Evolutionary conservation across 2,113 vertebrate species (phyloP).

Genomic region (Machaerirhynchus nigripectus): DNA sequence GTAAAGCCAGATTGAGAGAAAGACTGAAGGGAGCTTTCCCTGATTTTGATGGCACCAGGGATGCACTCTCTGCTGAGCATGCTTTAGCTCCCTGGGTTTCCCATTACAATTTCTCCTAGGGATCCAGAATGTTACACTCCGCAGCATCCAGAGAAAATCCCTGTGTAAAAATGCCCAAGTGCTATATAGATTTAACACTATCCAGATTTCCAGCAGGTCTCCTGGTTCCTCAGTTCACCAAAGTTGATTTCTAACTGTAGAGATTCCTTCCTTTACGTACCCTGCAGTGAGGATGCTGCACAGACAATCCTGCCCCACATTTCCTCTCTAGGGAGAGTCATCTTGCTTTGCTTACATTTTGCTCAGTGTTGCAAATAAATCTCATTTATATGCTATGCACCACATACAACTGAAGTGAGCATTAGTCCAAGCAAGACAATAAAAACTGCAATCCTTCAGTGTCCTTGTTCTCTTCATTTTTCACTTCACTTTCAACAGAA

Average conservation of each 20-base stretch:
- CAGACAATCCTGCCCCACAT: background rate
- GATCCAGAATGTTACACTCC: background rate
- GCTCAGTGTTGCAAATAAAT: background rate
- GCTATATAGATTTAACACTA: background rate
- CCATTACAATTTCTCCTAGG: background rate
- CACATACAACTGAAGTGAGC: background rate
- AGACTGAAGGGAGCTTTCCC: background rate
- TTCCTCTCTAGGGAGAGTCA: background rate
- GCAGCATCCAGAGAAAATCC: background rate
- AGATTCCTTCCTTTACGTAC: background rate
- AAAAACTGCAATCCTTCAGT: conserved; percentile 1
- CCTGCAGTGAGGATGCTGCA: background rate
- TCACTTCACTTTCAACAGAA: background rate
- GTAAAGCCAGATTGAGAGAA: accelerated
- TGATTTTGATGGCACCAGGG: background rate
- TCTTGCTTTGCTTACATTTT: background rate
- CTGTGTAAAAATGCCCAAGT: background rate
- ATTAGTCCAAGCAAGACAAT: background rate
- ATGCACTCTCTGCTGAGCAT: background rate
- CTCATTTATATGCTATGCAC: conserved; percentile 1
- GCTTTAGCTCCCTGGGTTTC: background rate
- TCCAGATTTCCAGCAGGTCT: background rate
- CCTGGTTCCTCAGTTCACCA: background rate
- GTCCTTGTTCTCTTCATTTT: conserved; percentile 4
- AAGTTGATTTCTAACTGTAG: background rate